Conservation (phyloP, 2,797 vertebrate genomes). For the Mormyrus proboscirostris region DNA sequence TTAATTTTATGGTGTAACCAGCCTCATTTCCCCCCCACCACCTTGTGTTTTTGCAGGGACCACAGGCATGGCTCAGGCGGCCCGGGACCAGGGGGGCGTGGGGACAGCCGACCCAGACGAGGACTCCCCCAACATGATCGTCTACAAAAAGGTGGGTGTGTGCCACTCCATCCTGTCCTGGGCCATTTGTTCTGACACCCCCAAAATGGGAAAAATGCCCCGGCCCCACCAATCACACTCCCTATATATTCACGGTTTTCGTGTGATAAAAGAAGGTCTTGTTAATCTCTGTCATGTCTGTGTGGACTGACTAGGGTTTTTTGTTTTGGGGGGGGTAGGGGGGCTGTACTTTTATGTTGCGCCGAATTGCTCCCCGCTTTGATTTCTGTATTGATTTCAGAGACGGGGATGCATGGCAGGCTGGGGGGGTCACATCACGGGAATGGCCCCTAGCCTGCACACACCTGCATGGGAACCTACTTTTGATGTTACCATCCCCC, state of each 20-base stretch:
- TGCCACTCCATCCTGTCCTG: not conserved
- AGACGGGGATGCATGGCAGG: not conserved
- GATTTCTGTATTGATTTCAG: not conserved
- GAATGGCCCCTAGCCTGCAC: not conserved
- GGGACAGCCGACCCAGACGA: constrained; percentile 75
- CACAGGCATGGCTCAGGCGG: constrained; percentile 77
- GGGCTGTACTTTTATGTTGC: constrained; percentile 27
- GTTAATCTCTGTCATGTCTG: constrained; percentile 33
- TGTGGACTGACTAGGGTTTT: not conserved
- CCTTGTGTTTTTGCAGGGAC: constrained; percentile 33
- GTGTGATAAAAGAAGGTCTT: constrained; percentile 8
- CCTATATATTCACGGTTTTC: constrained; percentile 19
- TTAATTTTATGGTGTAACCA: not conserved
- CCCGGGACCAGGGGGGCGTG: constrained; percentile 60
- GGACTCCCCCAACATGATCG: constrained; percentile 90
- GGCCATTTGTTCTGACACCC: not conserved
- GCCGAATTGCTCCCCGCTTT: not conserved
- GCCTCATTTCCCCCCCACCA: not conserved
- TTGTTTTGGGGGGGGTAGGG: constrained; percentile 17
- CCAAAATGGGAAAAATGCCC: not conserved
- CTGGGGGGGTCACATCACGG: not conserved
- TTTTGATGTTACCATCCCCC: not conserved
- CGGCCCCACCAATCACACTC: not conserved
- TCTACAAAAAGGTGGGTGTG: constrained; percentile 85
- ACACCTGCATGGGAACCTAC: not conserved